phyloP scores from a whole-genome alignment of 1,140 invertebrate species.

The Cataglyphis hispanica region DNA sequence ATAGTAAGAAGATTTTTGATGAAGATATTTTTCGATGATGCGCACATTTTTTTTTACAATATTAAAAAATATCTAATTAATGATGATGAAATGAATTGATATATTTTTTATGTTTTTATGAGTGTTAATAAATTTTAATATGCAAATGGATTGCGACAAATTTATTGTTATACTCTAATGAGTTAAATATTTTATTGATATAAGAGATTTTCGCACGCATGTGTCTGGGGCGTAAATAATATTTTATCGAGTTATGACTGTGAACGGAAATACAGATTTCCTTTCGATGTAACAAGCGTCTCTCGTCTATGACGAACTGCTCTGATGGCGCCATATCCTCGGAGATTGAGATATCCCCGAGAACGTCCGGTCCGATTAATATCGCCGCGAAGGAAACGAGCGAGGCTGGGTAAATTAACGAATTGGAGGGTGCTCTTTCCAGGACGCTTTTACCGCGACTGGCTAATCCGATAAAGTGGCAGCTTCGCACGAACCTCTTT shows the following conservation, averaged over 20 bases:
- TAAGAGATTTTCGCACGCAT: background rate
- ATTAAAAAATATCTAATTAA: background rate
- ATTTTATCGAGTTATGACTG: background rate
- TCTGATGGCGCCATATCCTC: constrained; percentile 59
- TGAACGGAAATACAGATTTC: background rate
- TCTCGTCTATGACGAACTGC: constrained; percentile 59
- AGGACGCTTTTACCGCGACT: constrained; percentile 75
- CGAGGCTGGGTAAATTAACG: constrained; percentile 79
- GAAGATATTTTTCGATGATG: background rate
- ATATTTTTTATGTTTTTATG: background rate
- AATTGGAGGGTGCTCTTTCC: constrained; percentile 77
- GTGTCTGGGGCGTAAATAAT: background rate
- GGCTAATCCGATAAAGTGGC: constrained; percentile 83
- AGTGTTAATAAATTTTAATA: background rate
- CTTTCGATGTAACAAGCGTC: constrained; percentile 7
- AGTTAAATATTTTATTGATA: constrained; percentile 25
- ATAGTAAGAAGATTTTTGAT: background rate
- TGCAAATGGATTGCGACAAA: background rate
- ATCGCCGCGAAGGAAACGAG: constrained; percentile 76
- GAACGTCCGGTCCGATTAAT: constrained; percentile 76
- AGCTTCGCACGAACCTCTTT: constrained; percentile 79
- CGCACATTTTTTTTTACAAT: background rate
- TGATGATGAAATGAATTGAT: background rate
- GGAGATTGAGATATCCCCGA: constrained; percentile 55
- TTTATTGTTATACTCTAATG: background rate